Percentiles rank a stretch among this genome's conserved stretches.
phyloP scores from a whole-genome alignment of 2,113 vertebrate genomes.

The Eublepharis macularius region DNA sequence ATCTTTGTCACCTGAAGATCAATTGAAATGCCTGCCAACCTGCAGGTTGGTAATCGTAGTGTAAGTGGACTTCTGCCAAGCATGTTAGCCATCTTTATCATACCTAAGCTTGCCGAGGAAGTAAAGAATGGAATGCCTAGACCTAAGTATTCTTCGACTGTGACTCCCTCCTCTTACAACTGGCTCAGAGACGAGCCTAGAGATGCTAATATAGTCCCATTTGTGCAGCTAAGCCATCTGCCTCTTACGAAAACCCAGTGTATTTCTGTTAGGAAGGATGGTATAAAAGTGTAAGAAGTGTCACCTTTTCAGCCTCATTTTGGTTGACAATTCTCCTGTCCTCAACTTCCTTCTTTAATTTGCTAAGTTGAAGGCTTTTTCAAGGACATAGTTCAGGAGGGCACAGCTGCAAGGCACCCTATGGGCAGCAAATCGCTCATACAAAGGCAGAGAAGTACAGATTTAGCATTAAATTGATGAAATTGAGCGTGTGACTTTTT shows the following conservation, averaged over 20 bases:
- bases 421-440: slow-evolving; percentile 13
- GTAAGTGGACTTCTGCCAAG: background rate
- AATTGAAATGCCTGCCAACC: too few species aligned
- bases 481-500: background rate
- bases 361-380: background rate
- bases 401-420: slow-evolving; percentile 24
- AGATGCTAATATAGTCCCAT: too few species aligned
- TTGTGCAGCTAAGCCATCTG: background rate
- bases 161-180: background rate
- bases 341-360: background rate
- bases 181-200: background rate
- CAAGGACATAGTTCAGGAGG: background rate
- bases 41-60: too few species aligned
- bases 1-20: too few species aligned
- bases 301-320: background rate
- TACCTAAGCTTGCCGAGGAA: background rate
- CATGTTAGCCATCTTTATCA: rapidly evolving
- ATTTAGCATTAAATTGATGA: slow-evolving; percentile 7
- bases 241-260: too few species aligned
- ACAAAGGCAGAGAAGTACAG: slow-evolving; percentile 47
- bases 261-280: background rate
- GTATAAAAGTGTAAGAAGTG: background rate
- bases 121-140: background rate
- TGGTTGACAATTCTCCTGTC: background rate
- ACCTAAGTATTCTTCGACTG: background rate